Conservation (phyloP, 2,797 vertebrate genomes). For the Loriculus beryllinus region DNA sequence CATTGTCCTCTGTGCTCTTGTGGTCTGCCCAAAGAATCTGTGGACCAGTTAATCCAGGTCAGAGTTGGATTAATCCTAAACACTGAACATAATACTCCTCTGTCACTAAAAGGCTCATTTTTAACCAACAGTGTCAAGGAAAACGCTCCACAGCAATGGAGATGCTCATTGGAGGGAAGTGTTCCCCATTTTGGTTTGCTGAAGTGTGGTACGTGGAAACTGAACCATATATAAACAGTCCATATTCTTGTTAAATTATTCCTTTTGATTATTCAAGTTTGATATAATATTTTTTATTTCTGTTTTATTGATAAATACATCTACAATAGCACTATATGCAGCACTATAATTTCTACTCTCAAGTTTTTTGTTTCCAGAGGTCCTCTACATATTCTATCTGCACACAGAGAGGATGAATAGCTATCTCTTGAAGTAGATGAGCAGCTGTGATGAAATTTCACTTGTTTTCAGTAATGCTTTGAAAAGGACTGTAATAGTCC, state of each 20-base stretch:
- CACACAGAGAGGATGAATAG: not conserved
- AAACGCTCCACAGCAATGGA: not conserved
- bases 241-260: not conserved
- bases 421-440: not conserved
- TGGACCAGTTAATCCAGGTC: not conserved
- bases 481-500: not conserved
- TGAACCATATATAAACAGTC: not conserved
- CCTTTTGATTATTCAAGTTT: not conserved
- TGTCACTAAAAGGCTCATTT: not conserved
- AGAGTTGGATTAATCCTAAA: slow-evolving; percentile 15
- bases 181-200: not conserved
- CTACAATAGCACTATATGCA: not conserved
- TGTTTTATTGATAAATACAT: not conserved
- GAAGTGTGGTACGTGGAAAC: not conserved
- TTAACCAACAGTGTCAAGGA: not conserved
- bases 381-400: not conserved
- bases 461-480: not conserved
- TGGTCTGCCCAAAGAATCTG: slow-evolving; percentile 3
- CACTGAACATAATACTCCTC: slow-evolving; percentile 9
- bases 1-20: not conserved
- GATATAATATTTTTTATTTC: not conserved
- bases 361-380: not conserved
- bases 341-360: not conserved
- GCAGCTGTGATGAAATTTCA: not conserved
- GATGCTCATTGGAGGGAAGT: not conserved